These are phyloP conservation scores for Zoroaster sp. DNA, from an alignment of 53 echinoderm and acorn worm genomes.

Conservation along the genomic window DNA sequence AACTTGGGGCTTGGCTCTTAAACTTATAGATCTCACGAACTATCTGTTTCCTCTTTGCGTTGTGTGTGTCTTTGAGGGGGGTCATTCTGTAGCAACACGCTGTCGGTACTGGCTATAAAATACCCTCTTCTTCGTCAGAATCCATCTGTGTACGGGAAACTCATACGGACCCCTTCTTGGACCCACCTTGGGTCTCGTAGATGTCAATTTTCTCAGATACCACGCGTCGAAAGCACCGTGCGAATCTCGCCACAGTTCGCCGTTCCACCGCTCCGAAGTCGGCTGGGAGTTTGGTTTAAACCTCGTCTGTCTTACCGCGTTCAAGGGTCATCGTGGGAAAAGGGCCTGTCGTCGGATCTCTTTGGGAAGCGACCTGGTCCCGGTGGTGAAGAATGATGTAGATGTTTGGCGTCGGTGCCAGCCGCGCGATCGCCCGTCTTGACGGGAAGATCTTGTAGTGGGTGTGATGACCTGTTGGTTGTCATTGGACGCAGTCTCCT, in stretches of 20 bases:
- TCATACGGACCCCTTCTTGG: slow-evolving; percentile 28
- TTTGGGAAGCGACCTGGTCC: slow-evolving; percentile 6
- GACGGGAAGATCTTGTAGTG: slow-evolving; percentile 53
- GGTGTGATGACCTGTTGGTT: slow-evolving; percentile 23
- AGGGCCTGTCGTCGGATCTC: slow-evolving; percentile 11
- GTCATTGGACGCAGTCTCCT: neutral
- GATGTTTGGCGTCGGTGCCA: slow-evolving; percentile 65
- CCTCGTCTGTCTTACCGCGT: slow-evolving; percentile 40
- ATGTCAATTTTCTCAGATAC: slow-evolving; percentile 78
- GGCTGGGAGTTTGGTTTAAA: slow-evolving; percentile 15
- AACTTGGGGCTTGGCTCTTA: slow-evolving; percentile 44
- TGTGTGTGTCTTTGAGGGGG: slow-evolving; percentile 32
- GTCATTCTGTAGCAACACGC: slow-evolving; percentile 63
- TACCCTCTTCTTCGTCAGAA: slow-evolving; percentile 46
- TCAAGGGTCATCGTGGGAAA: slow-evolving; percentile 62
- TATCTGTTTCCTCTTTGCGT: slow-evolving; percentile 64
- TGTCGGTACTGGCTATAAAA: slow-evolving; percentile 41
- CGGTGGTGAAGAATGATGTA: slow-evolving; percentile 45
- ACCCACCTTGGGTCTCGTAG: slow-evolving; percentile 11
- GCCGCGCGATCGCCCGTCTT: slow-evolving; percentile 58
- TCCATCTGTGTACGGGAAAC: slow-evolving; percentile 91
- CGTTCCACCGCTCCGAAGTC: slow-evolving; percentile 70
- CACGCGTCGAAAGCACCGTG: slow-evolving; percentile 67
- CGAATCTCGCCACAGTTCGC: slow-evolving; percentile 78
- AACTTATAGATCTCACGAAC: slow-evolving; percentile 66